Conservation (phyloP, 2,888 invertebrate genomes). For the Rotaria socialis region DNA sequence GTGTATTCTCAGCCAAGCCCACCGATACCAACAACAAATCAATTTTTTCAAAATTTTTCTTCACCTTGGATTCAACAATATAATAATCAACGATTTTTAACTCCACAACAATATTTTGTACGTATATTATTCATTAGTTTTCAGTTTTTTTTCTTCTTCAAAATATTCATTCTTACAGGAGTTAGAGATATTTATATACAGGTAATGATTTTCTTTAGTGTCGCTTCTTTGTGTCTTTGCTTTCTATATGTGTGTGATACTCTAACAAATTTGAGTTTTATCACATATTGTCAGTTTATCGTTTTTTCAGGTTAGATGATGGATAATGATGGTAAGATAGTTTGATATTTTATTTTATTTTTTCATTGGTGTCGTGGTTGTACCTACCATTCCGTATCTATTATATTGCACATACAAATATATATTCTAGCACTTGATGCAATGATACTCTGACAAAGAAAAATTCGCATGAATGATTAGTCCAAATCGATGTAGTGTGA, state of each 20-base stretch:
- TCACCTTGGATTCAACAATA: neutral
- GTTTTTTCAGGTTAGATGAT: neutral
- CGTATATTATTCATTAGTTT: neutral
- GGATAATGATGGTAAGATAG: conserved; percentile 7
- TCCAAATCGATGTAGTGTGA: neutral
- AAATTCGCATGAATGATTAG: neutral
- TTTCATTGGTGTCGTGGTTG: neutral
- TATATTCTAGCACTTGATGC: neutral
- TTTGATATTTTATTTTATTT: neutral
- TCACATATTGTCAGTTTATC: neutral
- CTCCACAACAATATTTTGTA: neutral
- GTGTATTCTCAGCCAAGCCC: neutral
- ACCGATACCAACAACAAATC: no score
- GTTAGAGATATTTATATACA: neutral
- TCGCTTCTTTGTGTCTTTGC: conserved; percentile 12
- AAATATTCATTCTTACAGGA: conserved; percentile 4
- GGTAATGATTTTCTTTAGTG: neutral
- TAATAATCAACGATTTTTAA: neutral
- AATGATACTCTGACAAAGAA: neutral
- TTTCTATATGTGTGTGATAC: neutral
- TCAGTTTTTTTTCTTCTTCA: neutral
- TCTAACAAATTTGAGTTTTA: neutral
- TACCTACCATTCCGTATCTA: neutral
- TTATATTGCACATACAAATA: neutral
- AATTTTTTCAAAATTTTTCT: neutral